These are phyloP conservation scores for Platynereis dumerilii DNA, from an alignment of 2,888 invertebrate species.

Conservation along the genomic window DNA sequence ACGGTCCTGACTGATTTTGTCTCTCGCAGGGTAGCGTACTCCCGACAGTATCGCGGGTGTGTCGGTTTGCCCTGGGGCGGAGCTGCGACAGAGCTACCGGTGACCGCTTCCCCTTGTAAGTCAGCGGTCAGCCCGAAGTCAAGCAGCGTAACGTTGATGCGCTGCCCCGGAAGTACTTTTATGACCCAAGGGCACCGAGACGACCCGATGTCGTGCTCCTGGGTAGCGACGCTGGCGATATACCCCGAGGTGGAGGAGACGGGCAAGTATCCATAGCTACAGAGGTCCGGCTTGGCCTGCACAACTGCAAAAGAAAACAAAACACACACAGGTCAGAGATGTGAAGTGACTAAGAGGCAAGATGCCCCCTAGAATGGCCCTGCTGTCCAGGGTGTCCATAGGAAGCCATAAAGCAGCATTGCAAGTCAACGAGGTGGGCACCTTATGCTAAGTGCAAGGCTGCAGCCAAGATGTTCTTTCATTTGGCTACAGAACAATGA, in stretches of 20 bases:
- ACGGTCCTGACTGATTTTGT: constrained; percentile 10
- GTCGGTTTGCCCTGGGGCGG: not conserved
- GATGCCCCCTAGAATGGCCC: no score
- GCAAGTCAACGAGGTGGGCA: no score
- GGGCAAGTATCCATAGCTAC: constrained; percentile 11
- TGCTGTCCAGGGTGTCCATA: no score
- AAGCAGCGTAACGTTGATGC: constrained; percentile 34
- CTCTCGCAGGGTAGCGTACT: constrained; percentile 17
- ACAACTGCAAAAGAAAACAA: not conserved
- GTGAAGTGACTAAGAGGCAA: no score
- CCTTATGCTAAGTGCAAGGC: no score
- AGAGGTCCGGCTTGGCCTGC: not conserved
- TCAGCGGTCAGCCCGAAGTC: constrained; percentile 26
- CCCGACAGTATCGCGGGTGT: constrained; percentile 18
- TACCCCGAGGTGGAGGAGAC: constrained; percentile 15
- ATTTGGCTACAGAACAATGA: no score
- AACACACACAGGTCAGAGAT: not conserved
- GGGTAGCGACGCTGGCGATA: constrained; percentile 16
- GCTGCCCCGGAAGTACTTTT: constrained; percentile 29
- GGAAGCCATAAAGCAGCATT: no score
- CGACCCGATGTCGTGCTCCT: constrained; percentile 19
- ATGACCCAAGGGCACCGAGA: constrained; percentile 32
- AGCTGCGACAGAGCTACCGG: not conserved
- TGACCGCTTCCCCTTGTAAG: not conserved
- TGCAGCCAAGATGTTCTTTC: no score